Percentiles rank a stretch among this genome's conserved stretches.
phyloP scores from a whole-genome alignment of 2,888 invertebrate species.

The Anodontia alba region DNA sequence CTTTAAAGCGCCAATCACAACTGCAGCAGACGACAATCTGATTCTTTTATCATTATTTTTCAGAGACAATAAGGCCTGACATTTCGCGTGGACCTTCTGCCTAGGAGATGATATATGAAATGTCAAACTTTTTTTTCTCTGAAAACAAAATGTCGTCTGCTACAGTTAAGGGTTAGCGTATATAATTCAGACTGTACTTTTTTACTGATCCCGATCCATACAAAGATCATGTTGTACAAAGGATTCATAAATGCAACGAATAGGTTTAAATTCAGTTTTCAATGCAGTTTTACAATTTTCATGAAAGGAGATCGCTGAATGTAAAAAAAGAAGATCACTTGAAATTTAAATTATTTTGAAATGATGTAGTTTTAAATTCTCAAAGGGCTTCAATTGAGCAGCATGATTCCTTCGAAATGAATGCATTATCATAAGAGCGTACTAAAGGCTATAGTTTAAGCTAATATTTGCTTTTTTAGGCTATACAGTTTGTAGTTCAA shows the following conservation, averaged over 20 bases:
- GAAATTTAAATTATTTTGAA: conserved; percentile 9
- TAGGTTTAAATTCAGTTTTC: background rate
- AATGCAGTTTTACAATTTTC: conserved; percentile 8
- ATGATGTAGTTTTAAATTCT: background rate
- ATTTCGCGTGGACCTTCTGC: too few species aligned
- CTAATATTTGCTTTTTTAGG: conserved; percentile 4
- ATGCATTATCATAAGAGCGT: too few species aligned
- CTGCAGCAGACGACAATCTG: too few species aligned
- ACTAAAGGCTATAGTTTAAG: background rate
- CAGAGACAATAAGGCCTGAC: too few species aligned
- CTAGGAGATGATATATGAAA: too few species aligned
- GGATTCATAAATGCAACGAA: background rate
- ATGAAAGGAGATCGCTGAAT: background rate
- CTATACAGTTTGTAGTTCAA: background rate
- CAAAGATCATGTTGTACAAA: background rate
- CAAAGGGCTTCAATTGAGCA: conserved; percentile 1
- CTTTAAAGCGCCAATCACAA: too few species aligned
- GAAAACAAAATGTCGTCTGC: too few species aligned
- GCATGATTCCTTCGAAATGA: background rate
- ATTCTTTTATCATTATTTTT: too few species aligned
- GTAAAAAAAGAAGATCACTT: background rate
- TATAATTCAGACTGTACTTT: too few species aligned
- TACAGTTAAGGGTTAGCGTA: too few species aligned
- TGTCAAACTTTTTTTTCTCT: too few species aligned
- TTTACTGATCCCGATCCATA: too few species aligned